phyloP scores from a whole-genome alignment of 1,140 invertebrate species.

The Scylla paramamosain region DNA sequence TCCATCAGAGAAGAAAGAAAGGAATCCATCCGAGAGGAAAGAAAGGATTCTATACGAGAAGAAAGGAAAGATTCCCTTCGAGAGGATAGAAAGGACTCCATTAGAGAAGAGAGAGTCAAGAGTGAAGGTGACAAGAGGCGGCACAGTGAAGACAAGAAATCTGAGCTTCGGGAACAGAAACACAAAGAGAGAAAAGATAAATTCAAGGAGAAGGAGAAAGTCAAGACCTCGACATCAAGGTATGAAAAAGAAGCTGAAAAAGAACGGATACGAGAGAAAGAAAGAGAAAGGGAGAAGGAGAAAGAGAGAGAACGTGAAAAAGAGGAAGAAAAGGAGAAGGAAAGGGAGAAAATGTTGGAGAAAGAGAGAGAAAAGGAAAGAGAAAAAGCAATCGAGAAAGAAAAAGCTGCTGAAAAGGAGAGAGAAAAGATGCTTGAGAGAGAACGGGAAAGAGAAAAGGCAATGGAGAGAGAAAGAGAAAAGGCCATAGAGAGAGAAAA shows the following conservation, averaged over 20 bases:
- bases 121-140: constrained; percentile 79
- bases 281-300: constrained; percentile 53
- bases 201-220: constrained; percentile 47
- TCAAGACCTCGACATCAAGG: constrained; percentile 39
- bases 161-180: constrained; percentile 77
- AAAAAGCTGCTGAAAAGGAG: constrained; percentile 60
- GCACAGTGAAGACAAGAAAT: constrained; percentile 78
- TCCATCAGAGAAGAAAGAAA: constrained; percentile 49
- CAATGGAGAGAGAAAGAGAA: constrained; percentile 55
- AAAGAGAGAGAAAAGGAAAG: constrained; percentile 57
- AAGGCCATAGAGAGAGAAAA: constrained; percentile 61
- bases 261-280: constrained; percentile 49
- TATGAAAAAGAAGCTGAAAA: constrained; percentile 66
- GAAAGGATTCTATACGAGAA: constrained; percentile 53
- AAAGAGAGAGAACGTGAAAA: constrained; percentile 54
- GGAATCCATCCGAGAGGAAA: constrained; percentile 59
- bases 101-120: constrained; percentile 66
- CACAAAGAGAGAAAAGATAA: constrained; percentile 70
- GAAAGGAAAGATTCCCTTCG: constrained; percentile 49
- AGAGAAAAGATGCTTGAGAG: constrained; percentile 38
- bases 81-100: constrained; percentile 59
- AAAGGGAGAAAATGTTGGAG: constrained; percentile 50
- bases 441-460: constrained; percentile 55
- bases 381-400: constrained; percentile 48
- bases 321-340: constrained; percentile 60